Percentiles rank a stretch among this genome's conserved stretches.
Evolutionary conservation across 2,888 invertebrate species (phyloP).

Genomic region (Diaprepes abbreviatus): DNA sequence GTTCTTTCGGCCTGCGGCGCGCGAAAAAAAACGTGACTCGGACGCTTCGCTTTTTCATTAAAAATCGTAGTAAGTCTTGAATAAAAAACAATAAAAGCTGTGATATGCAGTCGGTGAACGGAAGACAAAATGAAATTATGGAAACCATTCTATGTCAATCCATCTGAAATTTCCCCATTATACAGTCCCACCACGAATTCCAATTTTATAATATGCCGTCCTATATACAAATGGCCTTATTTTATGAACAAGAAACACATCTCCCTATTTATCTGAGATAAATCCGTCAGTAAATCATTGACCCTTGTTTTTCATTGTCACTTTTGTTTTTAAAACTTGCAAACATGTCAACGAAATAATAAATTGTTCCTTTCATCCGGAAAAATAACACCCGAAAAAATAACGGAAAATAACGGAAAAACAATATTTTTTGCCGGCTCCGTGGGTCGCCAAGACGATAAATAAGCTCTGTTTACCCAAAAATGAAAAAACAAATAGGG

Average conservation of each 20-base stretch:
- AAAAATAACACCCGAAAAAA: constrained; percentile 20
- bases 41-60: too few species aligned
- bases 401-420: constrained; percentile 13
- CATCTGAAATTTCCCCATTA: too few species aligned
- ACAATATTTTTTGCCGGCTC: constrained; percentile 13
- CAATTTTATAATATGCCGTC: too few species aligned
- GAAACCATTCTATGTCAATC: too few species aligned
- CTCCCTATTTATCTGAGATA: constrained; percentile 11
- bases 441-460: constrained; percentile 20
- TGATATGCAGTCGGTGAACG: too few species aligned
- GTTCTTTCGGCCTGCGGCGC: too few species aligned
- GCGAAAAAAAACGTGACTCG: too few species aligned
- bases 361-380: constrained; percentile 19
- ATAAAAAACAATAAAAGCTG: too few species aligned
- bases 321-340: constrained; percentile 25
- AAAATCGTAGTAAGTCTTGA: too few species aligned
- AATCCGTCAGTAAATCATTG: constrained; percentile 21
- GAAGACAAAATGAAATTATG: too few species aligned
- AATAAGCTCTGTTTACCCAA: constrained; percentile 25
- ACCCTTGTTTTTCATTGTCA: constrained; percentile 22
- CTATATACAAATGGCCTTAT: neutral
- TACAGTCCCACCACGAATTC: too few species aligned
- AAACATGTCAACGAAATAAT: constrained; percentile 19
- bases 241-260: constrained; percentile 16
- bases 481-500: constrained; percentile 30